Percentiles rank a stretch among this genome's conserved stretches.
phyloP scores from a whole-genome alignment of 2,113 vertebrate species.

The Trochalopteron elliotii region DNA sequence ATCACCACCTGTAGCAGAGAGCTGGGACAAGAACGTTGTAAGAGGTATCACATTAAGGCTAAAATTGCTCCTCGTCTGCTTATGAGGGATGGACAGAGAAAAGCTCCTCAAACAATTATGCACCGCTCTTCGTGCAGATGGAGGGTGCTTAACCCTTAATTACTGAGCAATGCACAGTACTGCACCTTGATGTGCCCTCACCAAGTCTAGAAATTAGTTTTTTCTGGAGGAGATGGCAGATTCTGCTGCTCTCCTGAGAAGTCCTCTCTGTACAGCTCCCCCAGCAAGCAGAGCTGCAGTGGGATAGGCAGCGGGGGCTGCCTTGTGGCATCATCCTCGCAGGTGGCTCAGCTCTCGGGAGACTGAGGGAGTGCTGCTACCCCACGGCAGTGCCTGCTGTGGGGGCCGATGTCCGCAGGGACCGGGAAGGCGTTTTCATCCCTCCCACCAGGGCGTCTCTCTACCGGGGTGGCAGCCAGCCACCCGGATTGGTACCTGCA shows the following conservation, averaged over 20 bases:
- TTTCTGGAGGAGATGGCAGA: not conserved
- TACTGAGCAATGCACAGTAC: not conserved
- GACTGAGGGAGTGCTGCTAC: not conserved
- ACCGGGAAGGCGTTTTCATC: accelerated
- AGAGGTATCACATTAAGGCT: not conserved
- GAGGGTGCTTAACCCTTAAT: not conserved
- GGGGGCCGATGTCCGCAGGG: accelerated
- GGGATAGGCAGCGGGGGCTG: accelerated
- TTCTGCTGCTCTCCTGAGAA: not conserved
- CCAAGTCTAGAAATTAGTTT: not conserved
- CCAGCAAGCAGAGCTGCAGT: not conserved
- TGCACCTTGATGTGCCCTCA: not conserved
- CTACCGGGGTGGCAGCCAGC: not conserved
- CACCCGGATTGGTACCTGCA: not conserved
- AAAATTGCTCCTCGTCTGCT: not conserved
- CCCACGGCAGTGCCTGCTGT: accelerated
- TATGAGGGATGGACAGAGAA: not conserved
- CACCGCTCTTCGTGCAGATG: accelerated
- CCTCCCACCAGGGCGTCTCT: not conserved
- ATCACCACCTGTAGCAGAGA: not conserved
- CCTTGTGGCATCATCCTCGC: accelerated
- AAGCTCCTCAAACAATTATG: not conserved
- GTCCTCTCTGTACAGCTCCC: accelerated
- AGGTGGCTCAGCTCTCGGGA: not conserved
- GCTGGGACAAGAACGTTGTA: accelerated